Evolutionary conservation across 2,797 vertebrate species (phyloP).

Genomic region (Phrynocephalus guinanensis): DNA sequence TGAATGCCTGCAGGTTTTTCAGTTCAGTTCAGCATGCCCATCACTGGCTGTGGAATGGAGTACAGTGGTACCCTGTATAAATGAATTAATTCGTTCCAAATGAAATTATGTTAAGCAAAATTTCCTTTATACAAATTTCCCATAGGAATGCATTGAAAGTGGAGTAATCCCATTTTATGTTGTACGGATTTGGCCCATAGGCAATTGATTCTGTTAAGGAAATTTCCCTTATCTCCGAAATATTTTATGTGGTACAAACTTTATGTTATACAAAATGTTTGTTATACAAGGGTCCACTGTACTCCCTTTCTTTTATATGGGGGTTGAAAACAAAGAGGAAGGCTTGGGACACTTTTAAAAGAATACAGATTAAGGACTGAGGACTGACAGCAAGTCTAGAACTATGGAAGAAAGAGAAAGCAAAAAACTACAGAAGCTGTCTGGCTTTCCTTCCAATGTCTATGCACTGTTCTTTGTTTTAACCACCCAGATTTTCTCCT

Average conservation of each 20-base stretch:
- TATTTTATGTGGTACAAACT: no score
- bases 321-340: not conserved
- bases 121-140: no score
- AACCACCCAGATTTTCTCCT: not conserved
- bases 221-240: no score
- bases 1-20: not conserved
- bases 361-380: not conserved
- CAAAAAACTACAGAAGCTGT: not conserved
- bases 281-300: no score
- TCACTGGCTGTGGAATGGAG: not conserved
- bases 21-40: not conserved
- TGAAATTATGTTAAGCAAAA: no score
- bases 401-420: not conserved
- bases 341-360: not conserved
- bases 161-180: no score
- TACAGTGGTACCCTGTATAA: no score
- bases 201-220: no score
- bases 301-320: not conserved
- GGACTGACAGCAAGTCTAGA: not conserved
- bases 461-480: conserved; percentile 13
- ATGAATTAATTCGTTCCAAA: no score
- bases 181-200: no score
- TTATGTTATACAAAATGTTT: no score
- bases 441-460: conserved; percentile 8
- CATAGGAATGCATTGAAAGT: no score